Base-by-base conservation (phyloP, 2,113 vertebrate species). In the Sorex fumeus region DNA sequence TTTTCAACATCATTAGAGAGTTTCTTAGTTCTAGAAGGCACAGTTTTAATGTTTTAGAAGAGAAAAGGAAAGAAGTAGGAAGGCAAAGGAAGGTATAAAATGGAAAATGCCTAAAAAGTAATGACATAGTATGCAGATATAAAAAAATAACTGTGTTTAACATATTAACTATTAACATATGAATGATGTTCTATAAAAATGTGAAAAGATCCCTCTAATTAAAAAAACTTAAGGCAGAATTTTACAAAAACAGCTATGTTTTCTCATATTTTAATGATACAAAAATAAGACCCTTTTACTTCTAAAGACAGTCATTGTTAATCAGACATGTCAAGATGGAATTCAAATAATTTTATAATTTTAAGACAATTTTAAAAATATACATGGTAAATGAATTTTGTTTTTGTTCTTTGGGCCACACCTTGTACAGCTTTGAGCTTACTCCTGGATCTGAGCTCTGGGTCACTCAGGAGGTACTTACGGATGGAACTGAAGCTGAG, bases 11-110 rank as follows among this genome's bases (percentile, higher is more conserved):
- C 21, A 5, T 30, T 30, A 16, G 6, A 74, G 53, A 64, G 28
- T 83, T 47, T 45, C 36, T 76, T 34, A 4, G 2, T 47, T 4
- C 83, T 18, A 71, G 27, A 1, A 78, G 13, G 1, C 1, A 70
- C 84, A 6, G 45, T 0, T 4, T 79, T 69, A 78, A 66, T 79
- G 74, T 79, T 87, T 81, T 8, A 88, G 8, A 53, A 74, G 6
- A 53, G 86, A 94, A 12, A 69, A 71, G n/a, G 15, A 91, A 92
- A 19, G 13, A 79, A 66, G 60, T 69, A 64, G 2, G 15, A 72
- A 3, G 30, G 27, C 5, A 67, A 89, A 16, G 47, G 40, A 78
- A 87, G 18, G 8, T 67, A 74, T 32, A 66, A 84, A 30, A 76
- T 43, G 2, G 8, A 53, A 78, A 50, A 79, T 2, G 74, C 11